A percentile compares a stretch with the other conserved stretches of the same genome.
These are phyloP conservation scores for Siniperca obscura DNA, from an alignment of 2,797 vertebrate genomes.

Conservation along the genomic window DNA sequence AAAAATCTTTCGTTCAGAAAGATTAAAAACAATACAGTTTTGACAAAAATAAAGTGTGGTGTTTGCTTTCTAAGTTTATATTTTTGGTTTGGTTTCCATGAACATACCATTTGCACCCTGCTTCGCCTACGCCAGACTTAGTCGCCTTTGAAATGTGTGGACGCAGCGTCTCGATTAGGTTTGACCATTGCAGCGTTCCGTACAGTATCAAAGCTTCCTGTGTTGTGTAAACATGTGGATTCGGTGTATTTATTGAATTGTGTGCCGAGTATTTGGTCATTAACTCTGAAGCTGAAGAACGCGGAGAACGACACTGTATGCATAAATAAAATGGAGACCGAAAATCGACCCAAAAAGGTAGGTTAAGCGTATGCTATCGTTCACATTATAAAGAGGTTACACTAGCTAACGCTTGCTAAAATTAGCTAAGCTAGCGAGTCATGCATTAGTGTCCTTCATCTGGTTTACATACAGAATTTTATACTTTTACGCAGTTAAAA, in stretches of 20 bases:
- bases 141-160: not conserved
- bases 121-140: no score
- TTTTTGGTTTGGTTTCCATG: slow-evolving; percentile 7
- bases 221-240: slow-evolving; percentile 58
- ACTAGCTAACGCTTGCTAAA: slow-evolving; percentile 38
- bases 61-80: slow-evolving; percentile 74
- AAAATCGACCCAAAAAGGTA: slow-evolving; percentile 79
- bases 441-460: no score
- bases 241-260: not conserved
- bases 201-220: slow-evolving; percentile 17
- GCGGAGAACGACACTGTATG: no score
- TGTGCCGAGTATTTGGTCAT: fast-evolving
- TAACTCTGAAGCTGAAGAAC: fast-evolving
- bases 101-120: not conserved
- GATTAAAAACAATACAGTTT: slow-evolving; percentile 94
- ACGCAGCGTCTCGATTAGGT: not conserved
- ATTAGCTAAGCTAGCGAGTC: slow-evolving; percentile 6
- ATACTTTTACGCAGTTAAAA: not conserved
- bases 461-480: fast-evolving
- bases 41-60: slow-evolving; percentile 84
- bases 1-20: slow-evolving; percentile 95
- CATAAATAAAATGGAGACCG: slow-evolving; percentile 80
- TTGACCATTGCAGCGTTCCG: slow-evolving; percentile 58
- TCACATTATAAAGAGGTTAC: not conserved
- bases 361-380: not conserved